phyloP scores from a whole-genome alignment of 2,888 invertebrate species.

The Cataglyphis altisquamis region DNA sequence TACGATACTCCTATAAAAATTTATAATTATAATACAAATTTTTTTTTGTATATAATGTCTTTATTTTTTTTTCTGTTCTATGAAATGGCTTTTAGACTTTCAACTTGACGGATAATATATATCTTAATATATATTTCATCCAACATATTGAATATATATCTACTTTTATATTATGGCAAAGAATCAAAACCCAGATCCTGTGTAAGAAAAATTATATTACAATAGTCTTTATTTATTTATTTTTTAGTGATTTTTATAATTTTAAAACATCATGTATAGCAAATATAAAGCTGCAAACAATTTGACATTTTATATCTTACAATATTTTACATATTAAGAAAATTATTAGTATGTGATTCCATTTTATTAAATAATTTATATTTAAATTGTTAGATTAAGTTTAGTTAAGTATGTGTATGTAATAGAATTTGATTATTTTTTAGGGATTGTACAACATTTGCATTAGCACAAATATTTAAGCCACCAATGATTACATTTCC shows the following conservation, averaged over 20 bases:
- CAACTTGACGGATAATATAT: not conserved
- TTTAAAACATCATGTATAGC: not conserved
- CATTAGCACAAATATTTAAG: not conserved
- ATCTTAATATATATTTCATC: not conserved
- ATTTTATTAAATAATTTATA: not conserved
- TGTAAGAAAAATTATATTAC: conserved; percentile 18
- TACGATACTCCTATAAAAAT: not conserved
- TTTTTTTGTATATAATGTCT: not conserved
- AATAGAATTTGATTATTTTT: conserved; percentile 8
- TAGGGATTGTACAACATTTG: not conserved
- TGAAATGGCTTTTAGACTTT: not conserved
- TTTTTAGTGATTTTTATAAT: not conserved
- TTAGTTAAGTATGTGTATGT: not conserved
- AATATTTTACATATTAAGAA: not conserved
- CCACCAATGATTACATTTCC: not conserved
- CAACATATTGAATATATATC: not conserved
- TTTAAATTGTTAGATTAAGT: not conserved
- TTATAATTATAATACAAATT: not conserved
- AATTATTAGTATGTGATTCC: not conserved
- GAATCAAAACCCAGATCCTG: not conserved
- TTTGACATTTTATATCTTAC: not conserved
- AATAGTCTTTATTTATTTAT: not conserved
- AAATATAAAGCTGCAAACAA: not conserved
- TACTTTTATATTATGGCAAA: not conserved
- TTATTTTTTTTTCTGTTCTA: not conserved